phyloP scores from a whole-genome alignment of 1,140 invertebrate genomes.

The Lucilia cuprina region DNA sequence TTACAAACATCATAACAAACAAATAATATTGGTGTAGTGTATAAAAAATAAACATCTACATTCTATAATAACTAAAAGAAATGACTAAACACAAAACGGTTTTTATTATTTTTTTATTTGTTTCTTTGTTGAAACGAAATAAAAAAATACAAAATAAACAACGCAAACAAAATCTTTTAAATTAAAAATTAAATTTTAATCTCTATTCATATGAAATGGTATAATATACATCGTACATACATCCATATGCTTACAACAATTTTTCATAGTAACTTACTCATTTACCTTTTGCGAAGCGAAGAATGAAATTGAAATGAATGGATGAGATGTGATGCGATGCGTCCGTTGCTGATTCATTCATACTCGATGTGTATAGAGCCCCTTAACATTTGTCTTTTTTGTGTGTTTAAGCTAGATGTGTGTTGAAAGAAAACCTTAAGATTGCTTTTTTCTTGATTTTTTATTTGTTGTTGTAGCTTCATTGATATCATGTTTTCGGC shows the following conservation, averaged over 20 bases:
- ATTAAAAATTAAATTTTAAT: conserved; percentile 19
- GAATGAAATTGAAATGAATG: neutral
- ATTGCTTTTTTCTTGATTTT: neutral
- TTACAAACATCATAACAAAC: neutral
- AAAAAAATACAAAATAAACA: neutral
- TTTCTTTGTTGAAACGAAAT: neutral
- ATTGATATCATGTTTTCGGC: neutral
- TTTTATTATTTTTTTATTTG: conserved; percentile 9
- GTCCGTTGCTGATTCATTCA: neutral
- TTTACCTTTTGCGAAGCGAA: neutral
- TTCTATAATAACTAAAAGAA: neutral
- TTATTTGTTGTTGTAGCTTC: neutral
- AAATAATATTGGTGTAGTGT: neutral
- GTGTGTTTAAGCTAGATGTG: neutral
- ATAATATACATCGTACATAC: neutral
- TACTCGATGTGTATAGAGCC: neutral
- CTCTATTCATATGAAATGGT: conserved; percentile 14
- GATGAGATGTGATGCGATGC: no score
- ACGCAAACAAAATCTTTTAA: neutral
- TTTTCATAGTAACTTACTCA: neutral
- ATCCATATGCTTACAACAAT: neutral
- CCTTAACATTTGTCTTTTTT: neutral
- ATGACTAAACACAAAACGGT: neutral
- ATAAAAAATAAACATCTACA: neutral
- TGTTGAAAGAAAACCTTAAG: neutral